phyloP scores from a whole-genome alignment of 2,888 invertebrate genomes.

The Drosophila siamana region DNA sequence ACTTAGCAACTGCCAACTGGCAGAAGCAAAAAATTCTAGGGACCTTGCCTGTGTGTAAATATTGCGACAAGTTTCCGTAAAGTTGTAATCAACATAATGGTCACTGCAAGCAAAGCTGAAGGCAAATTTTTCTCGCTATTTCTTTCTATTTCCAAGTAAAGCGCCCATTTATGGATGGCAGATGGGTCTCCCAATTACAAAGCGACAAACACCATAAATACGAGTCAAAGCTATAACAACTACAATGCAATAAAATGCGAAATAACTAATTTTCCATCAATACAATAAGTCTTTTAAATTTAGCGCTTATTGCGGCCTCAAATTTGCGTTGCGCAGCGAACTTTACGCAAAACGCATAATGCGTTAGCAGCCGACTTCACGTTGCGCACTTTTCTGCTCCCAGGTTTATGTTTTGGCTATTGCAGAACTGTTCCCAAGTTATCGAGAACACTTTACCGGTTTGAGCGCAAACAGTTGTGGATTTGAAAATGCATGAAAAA shows the following conservation, averaged over 20 bases:
- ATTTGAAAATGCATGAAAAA: not conserved
- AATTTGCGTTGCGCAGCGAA: slow-evolving; percentile 12
- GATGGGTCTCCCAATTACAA: not conserved
- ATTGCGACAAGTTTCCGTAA: slow-evolving; percentile 26
- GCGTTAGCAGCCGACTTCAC: slow-evolving; percentile 12
- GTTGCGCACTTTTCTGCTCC: not conserved
- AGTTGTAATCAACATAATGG: slow-evolving; percentile 31
- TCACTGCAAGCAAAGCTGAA: slow-evolving; percentile 13
- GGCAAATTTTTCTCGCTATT: slow-evolving; percentile 25
- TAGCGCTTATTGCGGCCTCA: slow-evolving; percentile 16
- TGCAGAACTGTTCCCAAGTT: not conserved
- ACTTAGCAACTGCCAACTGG: slow-evolving; percentile 21
- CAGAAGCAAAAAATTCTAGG: slow-evolving; percentile 32
- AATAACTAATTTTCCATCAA: not conserved
- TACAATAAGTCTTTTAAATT: slow-evolving; percentile 5
- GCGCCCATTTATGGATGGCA: not conserved
- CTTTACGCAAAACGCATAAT: not conserved
- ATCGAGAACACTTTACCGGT: not conserved
- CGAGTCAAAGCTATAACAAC: not conserved
- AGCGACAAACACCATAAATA: not conserved
- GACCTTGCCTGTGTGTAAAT: slow-evolving; percentile 21
- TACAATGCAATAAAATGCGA: not conserved
- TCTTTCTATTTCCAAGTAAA: not conserved
- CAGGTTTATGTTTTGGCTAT: slow-evolving; percentile 39
- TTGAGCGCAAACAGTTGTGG: not conserved